Evolutionary conservation across 2,113 vertebrate genomes (phyloP), one percentile per base, ranked within the genome.

Genomic region (Morphnarchus princeps): DNA sequence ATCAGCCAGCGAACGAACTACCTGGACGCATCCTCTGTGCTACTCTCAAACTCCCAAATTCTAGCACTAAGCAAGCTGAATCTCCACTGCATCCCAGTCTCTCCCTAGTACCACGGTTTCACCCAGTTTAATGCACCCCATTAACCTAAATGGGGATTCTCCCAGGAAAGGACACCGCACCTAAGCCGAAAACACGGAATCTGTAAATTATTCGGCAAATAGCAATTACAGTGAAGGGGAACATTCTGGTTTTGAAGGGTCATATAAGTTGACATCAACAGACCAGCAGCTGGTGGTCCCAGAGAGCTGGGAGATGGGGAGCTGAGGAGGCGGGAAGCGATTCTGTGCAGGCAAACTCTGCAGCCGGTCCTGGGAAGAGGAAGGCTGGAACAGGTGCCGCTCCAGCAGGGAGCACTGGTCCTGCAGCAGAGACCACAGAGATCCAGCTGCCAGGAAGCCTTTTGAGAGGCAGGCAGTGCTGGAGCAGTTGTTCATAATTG

Each of bases 261-360:
- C 0, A 0, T 5, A 11, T 22, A 21, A 6, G 34, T 0, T 26
- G 84, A 42, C 61, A 67, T 2, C 55, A 29, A 29, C 15, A 28
- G 40, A 78, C 57, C 76, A 78, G 89, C 86, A 73, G 42, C 3
- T 31, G n/a, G 19, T 40, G 42, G 20, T 13, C 43, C 52, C 71
- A 42, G 52, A 29, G 40, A 25, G 81, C 57, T 31, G 58, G 40
- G 63, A 42, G 57, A 16, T 1, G 28, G 38, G 50, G 29, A 82
- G 80, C 21, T 62, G 21, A 36, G 83, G 59, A 32, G 32, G 16
- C 7, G n/a, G 79, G 65, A 24, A 20, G 76, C 2, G 4, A 20
- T 6, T 13, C 49, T 8, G 52, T 1, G 40, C 40, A 26, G 40
- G 38, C 28, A 19, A 49, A 29, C n/a, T 55, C 63, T 25, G 40